Evolutionary conservation across 2,797 vertebrate genomes (phyloP).

Genomic region (Poeciliopsis infans): DNA sequence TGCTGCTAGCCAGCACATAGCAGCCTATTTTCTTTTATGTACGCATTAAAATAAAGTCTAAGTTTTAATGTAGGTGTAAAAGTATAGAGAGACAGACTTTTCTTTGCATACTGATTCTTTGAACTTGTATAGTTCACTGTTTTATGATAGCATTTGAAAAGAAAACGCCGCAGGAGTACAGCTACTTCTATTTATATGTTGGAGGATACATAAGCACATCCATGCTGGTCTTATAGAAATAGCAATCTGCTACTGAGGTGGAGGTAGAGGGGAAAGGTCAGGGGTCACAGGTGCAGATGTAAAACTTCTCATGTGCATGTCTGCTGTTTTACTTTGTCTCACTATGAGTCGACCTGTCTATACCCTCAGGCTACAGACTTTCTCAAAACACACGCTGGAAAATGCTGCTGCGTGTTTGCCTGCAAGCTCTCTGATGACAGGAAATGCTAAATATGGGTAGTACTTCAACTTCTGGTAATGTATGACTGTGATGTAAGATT

Average conservation of each 20-base stretch:
- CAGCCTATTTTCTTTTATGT: neutral
- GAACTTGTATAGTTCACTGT: neutral
- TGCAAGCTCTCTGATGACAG: constrained; percentile 29
- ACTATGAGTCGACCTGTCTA: constrained; percentile 66
- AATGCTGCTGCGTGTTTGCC: constrained; percentile 35
- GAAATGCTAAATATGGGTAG: constrained; percentile 20
- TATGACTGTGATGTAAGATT: constrained; percentile 7
- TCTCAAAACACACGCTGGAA: constrained; percentile 46
- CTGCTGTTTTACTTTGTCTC: constrained; percentile 34
- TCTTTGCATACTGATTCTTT: neutral
- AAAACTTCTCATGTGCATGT: constrained; percentile 40
- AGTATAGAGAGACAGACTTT: neutral
- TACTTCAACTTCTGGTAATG: constrained; percentile 8
- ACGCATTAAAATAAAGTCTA: neutral
- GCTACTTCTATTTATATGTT: neutral
- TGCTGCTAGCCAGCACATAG: neutral
- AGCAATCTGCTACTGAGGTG: constrained; percentile 8
- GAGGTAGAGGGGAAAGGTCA: constrained; percentile 15
- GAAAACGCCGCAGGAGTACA: neutral
- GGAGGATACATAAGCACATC: neutral
- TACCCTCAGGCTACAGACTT: constrained; percentile 57
- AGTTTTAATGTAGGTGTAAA: neutral
- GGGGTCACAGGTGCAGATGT: constrained; percentile 42
- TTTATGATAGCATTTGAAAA: neutral
- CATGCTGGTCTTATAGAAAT: constrained; percentile 13